These are phyloP conservation scores for Zenarchopterus dispar DNA, from an alignment of 2,797 vertebrate genomes.

Conservation along the genomic window DNA sequence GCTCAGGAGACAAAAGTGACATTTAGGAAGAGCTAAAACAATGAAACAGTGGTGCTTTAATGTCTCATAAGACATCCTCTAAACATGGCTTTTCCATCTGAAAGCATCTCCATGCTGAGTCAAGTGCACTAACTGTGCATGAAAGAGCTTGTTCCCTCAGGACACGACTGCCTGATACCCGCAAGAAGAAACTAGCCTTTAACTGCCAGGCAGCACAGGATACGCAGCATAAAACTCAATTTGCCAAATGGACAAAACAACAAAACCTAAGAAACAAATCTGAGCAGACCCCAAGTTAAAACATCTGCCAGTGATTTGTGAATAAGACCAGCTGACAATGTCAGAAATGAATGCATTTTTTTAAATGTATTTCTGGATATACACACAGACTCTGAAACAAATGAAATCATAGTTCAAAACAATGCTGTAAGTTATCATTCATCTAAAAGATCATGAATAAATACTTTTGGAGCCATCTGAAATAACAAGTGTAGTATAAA, in stretches of 20 bases:
- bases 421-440: no score
- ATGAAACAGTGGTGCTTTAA: slow-evolving; percentile 81
- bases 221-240: slow-evolving; percentile 56
- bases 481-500: no score
- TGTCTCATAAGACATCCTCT: slow-evolving; percentile 81
- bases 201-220: slow-evolving; percentile 69
- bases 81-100: slow-evolving; percentile 88
- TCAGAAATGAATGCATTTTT: neutral
- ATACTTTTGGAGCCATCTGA: no score
- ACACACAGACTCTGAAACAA: no score
- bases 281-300: slow-evolving; percentile 27
- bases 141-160: slow-evolving; percentile 81
- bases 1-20: slow-evolving; percentile 82
- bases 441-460: no score
- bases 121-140: slow-evolving; percentile 87
- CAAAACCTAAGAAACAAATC: slow-evolving; percentile 46
- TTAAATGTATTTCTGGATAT: neutral
- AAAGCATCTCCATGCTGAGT: slow-evolving; percentile 81
- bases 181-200: slow-evolving; percentile 84
- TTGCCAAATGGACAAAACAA: slow-evolving; percentile 62
- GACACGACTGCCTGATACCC: slow-evolving; percentile 80
- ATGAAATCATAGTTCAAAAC: no score
- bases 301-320: slow-evolving; percentile 16
- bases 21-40: slow-evolving; percentile 84
- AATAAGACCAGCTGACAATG: slow-evolving; percentile 22